These are phyloP conservation scores for Uria aalge DNA, from an alignment of 2,113 vertebrate genomes.

Conservation along the genomic window DNA sequence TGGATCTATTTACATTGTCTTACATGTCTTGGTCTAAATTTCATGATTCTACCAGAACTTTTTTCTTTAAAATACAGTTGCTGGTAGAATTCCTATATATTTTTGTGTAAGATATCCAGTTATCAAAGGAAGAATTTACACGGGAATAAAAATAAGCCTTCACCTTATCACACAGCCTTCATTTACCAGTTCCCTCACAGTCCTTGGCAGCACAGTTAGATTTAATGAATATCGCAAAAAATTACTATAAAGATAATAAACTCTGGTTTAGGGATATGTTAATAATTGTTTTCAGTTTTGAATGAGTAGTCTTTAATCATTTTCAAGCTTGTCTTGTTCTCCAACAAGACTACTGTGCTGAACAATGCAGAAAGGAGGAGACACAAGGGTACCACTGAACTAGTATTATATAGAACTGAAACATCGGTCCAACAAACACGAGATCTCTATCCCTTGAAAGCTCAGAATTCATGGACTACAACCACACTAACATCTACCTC, in stretches of 20 bases:
- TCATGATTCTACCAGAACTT: not conserved
- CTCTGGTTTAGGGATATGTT: not conserved
- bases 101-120: not conserved
- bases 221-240: not conserved
- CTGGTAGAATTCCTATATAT: not conserved
- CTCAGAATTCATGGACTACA: not conserved
- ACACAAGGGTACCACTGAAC: not conserved
- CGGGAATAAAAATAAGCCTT: not conserved
- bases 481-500: not conserved
- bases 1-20: not conserved
- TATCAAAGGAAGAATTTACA: not conserved
- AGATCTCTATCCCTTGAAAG: not conserved
- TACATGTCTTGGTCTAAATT: not conserved
- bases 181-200: not conserved
- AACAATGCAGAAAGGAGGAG: not conserved
- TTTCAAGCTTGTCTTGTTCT: not conserved
- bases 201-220: not conserved
- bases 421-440: not conserved
- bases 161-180: not conserved
- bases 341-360: not conserved
- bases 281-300: not conserved
- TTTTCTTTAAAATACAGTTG: not conserved
- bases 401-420: not conserved
- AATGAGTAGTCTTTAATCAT: not conserved
- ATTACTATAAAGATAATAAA: not conserved